phyloP scores from a whole-genome alignment of 2,888 invertebrate species.

The Tetropium fuscum region DNA sequence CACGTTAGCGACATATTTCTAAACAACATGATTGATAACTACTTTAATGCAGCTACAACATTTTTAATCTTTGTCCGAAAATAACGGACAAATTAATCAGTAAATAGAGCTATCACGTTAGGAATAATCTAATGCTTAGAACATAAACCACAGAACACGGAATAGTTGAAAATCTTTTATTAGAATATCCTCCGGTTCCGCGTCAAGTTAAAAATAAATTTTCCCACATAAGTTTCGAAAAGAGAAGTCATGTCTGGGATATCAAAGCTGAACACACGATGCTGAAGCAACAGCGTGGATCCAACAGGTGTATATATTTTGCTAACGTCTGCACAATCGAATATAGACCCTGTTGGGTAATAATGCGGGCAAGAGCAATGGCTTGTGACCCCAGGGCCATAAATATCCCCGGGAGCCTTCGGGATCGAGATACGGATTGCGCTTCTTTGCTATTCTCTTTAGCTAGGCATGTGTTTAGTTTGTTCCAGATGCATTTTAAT shows the following conservation, averaged over 20 bases:
- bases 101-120: constrained; percentile 1
- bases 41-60: neutral
- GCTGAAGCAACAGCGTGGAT: constrained; percentile 55
- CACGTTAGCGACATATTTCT: neutral
- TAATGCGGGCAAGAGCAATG: constrained; percentile 67
- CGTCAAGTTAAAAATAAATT: constrained; percentile 23
- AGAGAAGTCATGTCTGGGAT: constrained; percentile 32
- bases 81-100: constrained; percentile 9
- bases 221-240: constrained; percentile 29
- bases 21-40: constrained; percentile 7
- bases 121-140: neutral
- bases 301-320: constrained; percentile 68
- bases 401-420: constrained; percentile 64
- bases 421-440: constrained; percentile 52
- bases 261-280: constrained; percentile 38
- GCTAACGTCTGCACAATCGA: constrained; percentile 63
- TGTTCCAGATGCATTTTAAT: constrained; percentile 50
- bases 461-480: constrained; percentile 30
- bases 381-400: constrained; percentile 67
- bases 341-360: constrained; percentile 66
- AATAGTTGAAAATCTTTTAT: constrained; percentile 10
- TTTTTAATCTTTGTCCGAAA: constrained; percentile 5
- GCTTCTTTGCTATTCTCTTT: constrained; percentile 42
- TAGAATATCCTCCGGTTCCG: constrained; percentile 14
- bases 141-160: constrained; percentile 1